Base-by-base conservation (phyloP, 2,113 vertebrate species). In the Podocnemis expansa region DNA sequence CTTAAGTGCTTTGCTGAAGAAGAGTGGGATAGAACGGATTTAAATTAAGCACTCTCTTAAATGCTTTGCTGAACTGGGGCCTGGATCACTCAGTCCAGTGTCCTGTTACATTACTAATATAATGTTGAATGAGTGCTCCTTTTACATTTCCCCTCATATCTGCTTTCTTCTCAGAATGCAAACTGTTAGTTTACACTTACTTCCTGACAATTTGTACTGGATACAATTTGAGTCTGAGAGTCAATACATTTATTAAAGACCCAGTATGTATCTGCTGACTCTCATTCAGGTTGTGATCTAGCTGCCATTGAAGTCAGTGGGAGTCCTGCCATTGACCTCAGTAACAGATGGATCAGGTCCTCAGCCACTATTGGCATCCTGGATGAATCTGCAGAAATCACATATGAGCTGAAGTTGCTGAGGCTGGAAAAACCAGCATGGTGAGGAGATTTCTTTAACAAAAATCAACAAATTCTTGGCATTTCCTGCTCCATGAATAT, bases 321-420 rank as follows among this genome's bases (percentile, higher is more conserved):
- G 45, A 49, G 34, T 19, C 63, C 76, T 91, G 82, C 47, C 55
- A 5, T 0, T 0, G 22, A 52, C 80, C 70, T 41, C 82, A 22
- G 6, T 0, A 16, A 29, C 24, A 92, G 12, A 51, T 13, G 21
- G 73, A 31, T 49, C 0, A 0, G 58, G 19, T 17, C 81, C 73
- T 75, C 0, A 0, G 43, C 70, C 8, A 9, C n/a, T 29, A 55
- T 11, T 0, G 1, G 0, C 0, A 22, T 82, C 78, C 10, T 49
- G 90, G 27, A 27, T 76, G 43, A 45, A 38, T 78, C 73, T 38
- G 27, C 47, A 63, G 52, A 52, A 63, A 43, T 4, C n/a, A 6
- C 6, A 10, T 17, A 9, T 19, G 58, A 87, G 27, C 31, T 34
- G 47, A 70, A 22, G 10, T 41, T 47, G 41, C 56, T 41, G 58